Conservation (phyloP, 2,797 vertebrate species). For the Malacoctenus gilli region DNA sequence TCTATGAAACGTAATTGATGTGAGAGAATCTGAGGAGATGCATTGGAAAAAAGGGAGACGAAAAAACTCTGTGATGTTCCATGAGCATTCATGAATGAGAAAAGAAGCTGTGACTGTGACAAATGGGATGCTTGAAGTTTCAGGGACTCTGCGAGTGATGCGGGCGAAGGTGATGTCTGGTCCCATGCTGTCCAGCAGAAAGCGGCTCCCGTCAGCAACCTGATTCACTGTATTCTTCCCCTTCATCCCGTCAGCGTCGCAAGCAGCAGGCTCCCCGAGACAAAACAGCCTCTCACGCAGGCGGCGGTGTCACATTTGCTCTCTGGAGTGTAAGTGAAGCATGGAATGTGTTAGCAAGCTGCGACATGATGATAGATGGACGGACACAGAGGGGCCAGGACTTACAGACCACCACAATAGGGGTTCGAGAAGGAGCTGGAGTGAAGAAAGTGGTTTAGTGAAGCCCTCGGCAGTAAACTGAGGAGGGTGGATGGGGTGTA, state of each 20-base stretch:
- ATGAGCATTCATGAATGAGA: background rate
- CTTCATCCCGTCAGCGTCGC: slow-evolving; percentile 13
- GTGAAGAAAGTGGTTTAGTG: slow-evolving; percentile 26
- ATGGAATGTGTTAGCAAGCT: slow-evolving; percentile 62
- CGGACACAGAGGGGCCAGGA: slow-evolving; percentile 2
- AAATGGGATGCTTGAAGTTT: background rate
- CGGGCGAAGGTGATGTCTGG: slow-evolving; percentile 6
- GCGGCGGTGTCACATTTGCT: slow-evolving; percentile 50
- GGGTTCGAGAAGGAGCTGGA: slow-evolving; percentile 20
- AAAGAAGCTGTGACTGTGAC: slow-evolving; percentile 1
- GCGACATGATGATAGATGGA: slow-evolving; percentile 54
- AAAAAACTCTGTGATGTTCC: background rate
- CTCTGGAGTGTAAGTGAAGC: slow-evolving; percentile 49
- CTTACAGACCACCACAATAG: slow-evolving; percentile 31
- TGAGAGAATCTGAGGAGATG: background rate
- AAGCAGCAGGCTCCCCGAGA: slow-evolving; percentile 25
- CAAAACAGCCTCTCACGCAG: slow-evolving; percentile 40
- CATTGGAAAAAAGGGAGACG: background rate
- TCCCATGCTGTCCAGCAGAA: too few species aligned
- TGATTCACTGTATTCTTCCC: slow-evolving; percentile 6
- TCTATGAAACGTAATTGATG: background rate
- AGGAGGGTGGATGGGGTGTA: too few species aligned
- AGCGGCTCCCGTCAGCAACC: slow-evolving; percentile 17
- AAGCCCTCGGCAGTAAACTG: too few species aligned
- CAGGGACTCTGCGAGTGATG: too few species aligned